Percentiles rank a stretch among this genome's conserved stretches.
These are phyloP conservation scores for Cebuella pygmaea DNA, from an alignment of 2,797 vertebrate species.

Conservation along the genomic window DNA sequence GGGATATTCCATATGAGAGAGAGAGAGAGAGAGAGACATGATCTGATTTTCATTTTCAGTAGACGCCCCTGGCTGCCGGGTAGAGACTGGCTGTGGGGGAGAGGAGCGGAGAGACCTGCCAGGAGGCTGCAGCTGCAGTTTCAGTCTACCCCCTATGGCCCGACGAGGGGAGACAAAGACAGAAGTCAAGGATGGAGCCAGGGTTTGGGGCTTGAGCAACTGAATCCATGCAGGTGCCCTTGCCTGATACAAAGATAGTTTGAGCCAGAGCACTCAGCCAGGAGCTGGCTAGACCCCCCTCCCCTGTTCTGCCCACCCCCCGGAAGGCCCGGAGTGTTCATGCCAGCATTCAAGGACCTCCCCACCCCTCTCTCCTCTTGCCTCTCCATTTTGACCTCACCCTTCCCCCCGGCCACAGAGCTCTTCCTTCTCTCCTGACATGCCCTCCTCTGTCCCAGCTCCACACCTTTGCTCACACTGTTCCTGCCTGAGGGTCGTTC, in stretches of 20 bases:
- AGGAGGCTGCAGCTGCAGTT: background rate
- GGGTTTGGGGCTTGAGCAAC: background rate
- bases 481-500: background rate
- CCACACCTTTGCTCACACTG: accelerated
- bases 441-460: accelerated
- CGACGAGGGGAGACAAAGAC: background rate
- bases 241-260: background rate
- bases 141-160: background rate
- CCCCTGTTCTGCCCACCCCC: accelerated
- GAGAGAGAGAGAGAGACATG: background rate
- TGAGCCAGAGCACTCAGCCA: background rate
- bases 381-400: background rate
- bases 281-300: background rate
- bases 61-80: background rate
- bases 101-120: background rate
- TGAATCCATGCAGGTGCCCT: background rate
- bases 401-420: background rate
- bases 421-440: too few species aligned
- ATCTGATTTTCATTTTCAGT: background rate
- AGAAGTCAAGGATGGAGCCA: background rate
- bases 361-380: background rate
- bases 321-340: background rate
- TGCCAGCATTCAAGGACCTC: background rate
- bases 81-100: background rate
- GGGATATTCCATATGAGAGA: too few species aligned